Base-by-base conservation (phyloP, 2,113 vertebrate species). In the Sinocyclocheilus grahami region DNA sequence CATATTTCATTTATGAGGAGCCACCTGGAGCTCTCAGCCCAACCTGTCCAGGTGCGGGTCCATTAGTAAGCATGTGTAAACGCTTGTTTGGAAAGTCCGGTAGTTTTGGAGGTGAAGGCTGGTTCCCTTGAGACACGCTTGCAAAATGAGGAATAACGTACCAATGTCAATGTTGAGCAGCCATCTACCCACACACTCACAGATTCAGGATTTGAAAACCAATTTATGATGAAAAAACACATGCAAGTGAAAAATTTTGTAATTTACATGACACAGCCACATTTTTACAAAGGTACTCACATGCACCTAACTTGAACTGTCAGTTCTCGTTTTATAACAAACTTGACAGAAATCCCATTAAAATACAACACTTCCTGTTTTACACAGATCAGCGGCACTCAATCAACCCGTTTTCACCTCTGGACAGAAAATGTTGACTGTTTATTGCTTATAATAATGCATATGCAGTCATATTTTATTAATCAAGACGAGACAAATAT, bases 51-150 rank as follows among this genome's bases (percentile, higher is more conserved):
- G 88, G 14, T 53, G 88, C 82, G 82, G 0, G 69, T 39, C 84
- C 22, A 22, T 86, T 88, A 86, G 74, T 84, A 77, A 87, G 85
- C 65, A 78, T 74, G 82, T 27, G 85, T 74, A 11, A 65, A 62
- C 79, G 83, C 87, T 80, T 88, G 75, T 72, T 89, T 94, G 94
- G 94, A 95, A 95, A 95, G 94, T 95, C 93, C 94, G 93, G 94
- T 91, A 89, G 78, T 92, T 93, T 92, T 88, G 75, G 84, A 86
- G 7, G 85, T 87, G 67, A 16, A 89, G 20, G 18, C 84, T 76
- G 46, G 92, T 92, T 90, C 89, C 86, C 90, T 90, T 82, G 89
- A 88, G 89, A 88, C 27, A 1, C 16, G 6, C 10, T 78, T 22
- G 58, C 46, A 79, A 89, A 89, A 89, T 87, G 86, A 89, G 88